Percentiles rank a stretch among this genome's conserved stretches.
Evolutionary conservation across 2,888 invertebrate species (phyloP).

Genomic region (Polydesmus complanatus): DNA sequence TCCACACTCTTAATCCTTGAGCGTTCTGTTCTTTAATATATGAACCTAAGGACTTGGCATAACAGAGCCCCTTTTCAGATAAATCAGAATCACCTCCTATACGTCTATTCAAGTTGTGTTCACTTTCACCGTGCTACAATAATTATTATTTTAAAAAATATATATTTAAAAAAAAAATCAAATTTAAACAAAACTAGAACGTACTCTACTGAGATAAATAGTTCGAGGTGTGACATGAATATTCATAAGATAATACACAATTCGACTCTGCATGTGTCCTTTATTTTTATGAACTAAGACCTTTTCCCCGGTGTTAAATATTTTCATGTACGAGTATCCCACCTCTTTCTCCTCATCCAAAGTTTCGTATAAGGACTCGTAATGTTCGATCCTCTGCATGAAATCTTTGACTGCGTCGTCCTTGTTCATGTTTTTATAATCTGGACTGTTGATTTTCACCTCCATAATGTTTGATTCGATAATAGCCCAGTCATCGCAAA

Average conservation of each 20-base stretch:
- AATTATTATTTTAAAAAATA: no score
- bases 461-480: conserved; percentile 95
- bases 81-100: conserved; percentile 94
- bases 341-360: conserved; percentile 75
- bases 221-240: conserved; percentile 96
- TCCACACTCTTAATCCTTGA: conserved; percentile 83
- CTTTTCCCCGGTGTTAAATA: conserved; percentile 78
- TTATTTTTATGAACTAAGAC: conserved; percentile 87
- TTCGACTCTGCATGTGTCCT: conserved; percentile 91
- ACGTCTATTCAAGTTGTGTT: conserved; percentile 78
- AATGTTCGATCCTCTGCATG: conserved; percentile 83
- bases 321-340: conserved; percentile 86
- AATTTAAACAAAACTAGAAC: conserved; percentile 25
- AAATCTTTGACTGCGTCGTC: conserved; percentile 87
- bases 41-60: conserved; percentile 59
- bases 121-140: conserved; percentile 82
- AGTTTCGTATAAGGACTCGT: conserved; percentile 81
- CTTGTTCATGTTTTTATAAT: conserved; percentile 87
- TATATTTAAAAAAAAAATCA: not conserved
- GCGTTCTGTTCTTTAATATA: conserved; percentile 76
- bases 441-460: conserved; percentile 98
- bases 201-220: conserved; percentile 87
- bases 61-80: conserved; percentile 64
- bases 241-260: conserved; percentile 99
- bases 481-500: conserved; percentile 90